Conservation (phyloP, 2,888 invertebrate species). For the Pasiphila rectangulata region DNA sequence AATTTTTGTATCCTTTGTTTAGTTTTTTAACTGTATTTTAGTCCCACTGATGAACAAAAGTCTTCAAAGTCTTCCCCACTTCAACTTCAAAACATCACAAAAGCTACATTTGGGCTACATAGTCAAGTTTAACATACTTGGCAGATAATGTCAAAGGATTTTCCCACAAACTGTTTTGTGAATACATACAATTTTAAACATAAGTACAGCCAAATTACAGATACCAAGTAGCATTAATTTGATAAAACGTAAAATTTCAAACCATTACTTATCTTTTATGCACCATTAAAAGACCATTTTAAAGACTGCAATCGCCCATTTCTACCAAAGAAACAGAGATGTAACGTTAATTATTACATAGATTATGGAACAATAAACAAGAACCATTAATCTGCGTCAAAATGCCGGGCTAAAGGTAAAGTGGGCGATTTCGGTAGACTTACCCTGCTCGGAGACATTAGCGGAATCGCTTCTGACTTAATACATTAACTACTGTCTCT, state of each 20-base stretch:
- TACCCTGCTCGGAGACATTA: conserved; percentile 59
- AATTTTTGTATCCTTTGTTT: no score
- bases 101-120: no score
- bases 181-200: no score
- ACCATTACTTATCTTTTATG: not conserved
- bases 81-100: no score
- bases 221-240: not conserved
- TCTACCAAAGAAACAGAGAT: conserved; percentile 23
- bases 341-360: conserved; percentile 41
- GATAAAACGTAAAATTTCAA: conserved; percentile 1
- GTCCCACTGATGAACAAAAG: no score
- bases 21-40: no score
- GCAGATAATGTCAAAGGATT: no score
- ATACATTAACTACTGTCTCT: conserved; percentile 53
- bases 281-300: not conserved
- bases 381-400: conserved; percentile 64
- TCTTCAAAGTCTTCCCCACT: no score
- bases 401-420: conserved; percentile 50
- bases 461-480: conserved; percentile 59
- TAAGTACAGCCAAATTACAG: no score
- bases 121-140: no score
- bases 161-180: no score
- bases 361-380: conserved; percentile 47
- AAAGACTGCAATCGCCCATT: conserved; percentile 8
- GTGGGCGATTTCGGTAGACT: conserved; percentile 42